These are phyloP conservation scores for Idaea aversata DNA, from an alignment of 2,888 invertebrate species.

Conservation along the genomic window DNA sequence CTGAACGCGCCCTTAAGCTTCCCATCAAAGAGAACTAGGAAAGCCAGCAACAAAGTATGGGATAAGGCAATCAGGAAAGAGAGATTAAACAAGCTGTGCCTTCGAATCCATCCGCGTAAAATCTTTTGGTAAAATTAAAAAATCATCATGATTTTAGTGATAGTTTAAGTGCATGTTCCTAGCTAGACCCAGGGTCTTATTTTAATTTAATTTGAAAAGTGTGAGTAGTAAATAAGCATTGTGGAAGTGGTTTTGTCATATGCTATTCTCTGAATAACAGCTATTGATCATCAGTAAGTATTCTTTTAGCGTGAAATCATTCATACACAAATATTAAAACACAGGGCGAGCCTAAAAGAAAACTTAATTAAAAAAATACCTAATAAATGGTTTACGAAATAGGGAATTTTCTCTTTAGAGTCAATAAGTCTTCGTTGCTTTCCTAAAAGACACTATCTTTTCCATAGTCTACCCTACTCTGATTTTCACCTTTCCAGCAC, in stretches of 20 bases:
- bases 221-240: constrained; percentile 1
- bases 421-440: too few species aligned
- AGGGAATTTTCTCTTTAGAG: too few species aligned
- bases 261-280: constrained; percentile 45
- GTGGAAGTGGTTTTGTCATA: background rate
- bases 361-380: background rate
- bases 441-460: too few species aligned
- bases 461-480: too few species aligned
- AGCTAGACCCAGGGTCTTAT: background rate
- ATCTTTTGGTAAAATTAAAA: background rate
- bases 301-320: constrained; percentile 68
- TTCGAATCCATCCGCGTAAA: too few species aligned
- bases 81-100: too few species aligned
- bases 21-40: too few species aligned
- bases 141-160: background rate
- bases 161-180: too few species aligned
- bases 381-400: background rate
- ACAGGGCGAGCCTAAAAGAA: constrained; percentile 40
- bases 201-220: background rate
- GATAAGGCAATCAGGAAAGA: too few species aligned
- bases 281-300: constrained; percentile 31
- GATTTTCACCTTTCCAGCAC: too few species aligned
- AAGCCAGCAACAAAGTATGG: too few species aligned
- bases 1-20: too few species aligned
- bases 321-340: constrained; percentile 49